These are phyloP conservation scores for Aphis craccivora DNA, from an alignment of 1,140 invertebrate species.

Conservation along the genomic window DNA sequence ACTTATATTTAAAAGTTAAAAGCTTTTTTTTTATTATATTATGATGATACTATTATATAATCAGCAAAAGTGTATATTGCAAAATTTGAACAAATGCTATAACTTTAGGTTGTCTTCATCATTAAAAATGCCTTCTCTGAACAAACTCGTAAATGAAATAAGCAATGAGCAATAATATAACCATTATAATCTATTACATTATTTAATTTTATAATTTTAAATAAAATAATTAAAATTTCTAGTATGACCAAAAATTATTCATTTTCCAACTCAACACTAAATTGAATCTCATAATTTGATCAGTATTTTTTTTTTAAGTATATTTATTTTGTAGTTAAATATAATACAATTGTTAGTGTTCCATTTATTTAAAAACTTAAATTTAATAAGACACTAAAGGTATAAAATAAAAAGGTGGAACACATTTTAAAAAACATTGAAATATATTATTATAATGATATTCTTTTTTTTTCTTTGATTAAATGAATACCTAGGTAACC, in stretches of 20 bases:
- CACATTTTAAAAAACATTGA: not conserved
- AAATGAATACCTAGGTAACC: not conserved
- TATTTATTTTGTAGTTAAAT: not conserved
- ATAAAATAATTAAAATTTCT: not conserved
- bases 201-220: not conserved
- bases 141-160: not conserved
- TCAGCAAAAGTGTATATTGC: not conserved
- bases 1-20: not conserved
- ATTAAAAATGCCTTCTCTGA: not conserved
- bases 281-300: constrained; percentile 24
- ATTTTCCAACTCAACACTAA: not conserved
- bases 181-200: not conserved
- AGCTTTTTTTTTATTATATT: not conserved
- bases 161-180: not conserved
- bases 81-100: not conserved
- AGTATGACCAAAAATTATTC: not conserved
- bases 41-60: not conserved
- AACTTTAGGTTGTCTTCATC: not conserved
- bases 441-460: not conserved
- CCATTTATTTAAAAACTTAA: not conserved
- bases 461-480: not conserved
- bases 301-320: not conserved
- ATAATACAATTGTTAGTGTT: not conserved
- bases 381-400: not conserved
- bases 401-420: not conserved